These are phyloP conservation scores for Lordiphosa clarofinis DNA, from an alignment of 1,140 invertebrate genomes.

Conservation along the genomic window DNA sequence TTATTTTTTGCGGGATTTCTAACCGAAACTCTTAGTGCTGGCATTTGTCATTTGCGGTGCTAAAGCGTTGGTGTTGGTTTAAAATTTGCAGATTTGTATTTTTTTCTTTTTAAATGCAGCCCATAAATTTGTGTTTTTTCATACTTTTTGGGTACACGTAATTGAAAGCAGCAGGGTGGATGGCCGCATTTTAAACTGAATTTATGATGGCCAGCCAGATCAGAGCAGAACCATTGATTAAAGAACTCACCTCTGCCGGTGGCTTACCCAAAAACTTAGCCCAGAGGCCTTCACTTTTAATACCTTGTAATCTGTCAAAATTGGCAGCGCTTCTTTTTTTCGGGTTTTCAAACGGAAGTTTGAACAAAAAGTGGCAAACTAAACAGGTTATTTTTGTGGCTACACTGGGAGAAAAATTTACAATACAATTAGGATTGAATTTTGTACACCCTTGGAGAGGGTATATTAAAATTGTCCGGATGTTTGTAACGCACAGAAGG, in stretches of 20 bases:
- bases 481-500: too few relatives aligned
- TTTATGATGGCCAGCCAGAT: conserved; percentile 43
- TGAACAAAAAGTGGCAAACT: conserved; percentile 43
- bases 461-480: too few relatives aligned
- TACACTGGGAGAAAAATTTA: conserved; percentile 18
- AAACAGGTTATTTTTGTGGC: conserved; percentile 64
- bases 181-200: conserved; percentile 20
- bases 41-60: conserved; percentile 73
- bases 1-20: conserved; percentile 11
- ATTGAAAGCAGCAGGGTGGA: conserved; percentile 69
- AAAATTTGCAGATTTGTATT: conserved; percentile 36
- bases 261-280: conserved; percentile 46
- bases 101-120: conserved; percentile 29
- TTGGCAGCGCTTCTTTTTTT: conserved; percentile 51
- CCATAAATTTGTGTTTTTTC: conserved; percentile 56
- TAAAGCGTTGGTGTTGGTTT: conserved; percentile 62
- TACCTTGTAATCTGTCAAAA: conserved; percentile 77
- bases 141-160: conserved; percentile 36
- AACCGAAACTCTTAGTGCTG: conserved; percentile 31
- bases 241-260: conserved; percentile 32
- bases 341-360: conserved; percentile 53
- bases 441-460: too few relatives aligned
- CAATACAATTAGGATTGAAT: too few relatives aligned
- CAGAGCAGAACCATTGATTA: conserved; percentile 60
- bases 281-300: conserved; percentile 14